Conservation (phyloP, 2,113 vertebrate species). For the Electrona antarctica region DNA sequence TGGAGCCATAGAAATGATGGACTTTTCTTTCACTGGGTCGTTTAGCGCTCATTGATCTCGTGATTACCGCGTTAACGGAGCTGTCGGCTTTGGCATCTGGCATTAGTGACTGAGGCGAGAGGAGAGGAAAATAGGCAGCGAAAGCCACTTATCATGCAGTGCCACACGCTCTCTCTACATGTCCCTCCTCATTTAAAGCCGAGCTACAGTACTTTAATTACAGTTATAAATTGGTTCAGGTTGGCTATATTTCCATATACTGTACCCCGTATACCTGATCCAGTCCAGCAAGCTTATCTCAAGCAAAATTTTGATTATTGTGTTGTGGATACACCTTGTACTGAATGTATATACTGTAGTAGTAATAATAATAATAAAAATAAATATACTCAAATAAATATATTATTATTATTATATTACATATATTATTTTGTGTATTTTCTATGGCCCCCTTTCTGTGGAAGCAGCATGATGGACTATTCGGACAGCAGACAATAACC, state of each 20-base stretch:
- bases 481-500: constrained; percentile 18
- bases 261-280: constrained; percentile 28
- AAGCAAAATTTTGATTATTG: constrained; percentile 6
- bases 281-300: constrained; percentile 22
- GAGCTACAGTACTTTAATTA: constrained; percentile 54
- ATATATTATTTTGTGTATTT: no score
- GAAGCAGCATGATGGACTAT: constrained; percentile 28
- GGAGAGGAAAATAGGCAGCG: constrained; percentile 36
- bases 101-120: constrained; percentile 38
- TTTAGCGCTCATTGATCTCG: constrained; percentile 62
- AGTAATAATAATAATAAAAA: background rate
- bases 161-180: constrained; percentile 38
- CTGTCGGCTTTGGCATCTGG: constrained; percentile 66
- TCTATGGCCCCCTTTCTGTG: background rate
- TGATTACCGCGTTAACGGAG: constrained; percentile 67
- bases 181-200: constrained; percentile 22
- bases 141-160: constrained; percentile 57
- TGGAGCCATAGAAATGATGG: constrained; percentile 44
- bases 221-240: constrained; percentile 30
- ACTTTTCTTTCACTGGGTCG: constrained; percentile 50
- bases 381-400: background rate
- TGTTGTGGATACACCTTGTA: background rate
- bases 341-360: no score
- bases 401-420: no score
- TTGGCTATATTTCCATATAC: constrained; percentile 31